Base-by-base conservation (phyloP, 2,888 invertebrate genomes). In the Aproaerema taeniolella region DNA sequence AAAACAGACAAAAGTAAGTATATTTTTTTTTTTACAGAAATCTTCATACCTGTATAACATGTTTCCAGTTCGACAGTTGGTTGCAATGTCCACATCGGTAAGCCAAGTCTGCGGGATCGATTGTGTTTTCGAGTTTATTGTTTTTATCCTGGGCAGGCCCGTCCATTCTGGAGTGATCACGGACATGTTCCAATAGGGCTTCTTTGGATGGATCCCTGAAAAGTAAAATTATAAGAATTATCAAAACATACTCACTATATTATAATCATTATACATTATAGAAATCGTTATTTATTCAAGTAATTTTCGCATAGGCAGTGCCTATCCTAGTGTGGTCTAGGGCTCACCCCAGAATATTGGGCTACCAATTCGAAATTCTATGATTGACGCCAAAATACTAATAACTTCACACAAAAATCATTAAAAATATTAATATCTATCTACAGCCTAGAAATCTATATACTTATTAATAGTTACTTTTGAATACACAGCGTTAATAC, bases 11-110 rank as follows among this genome's bases (percentile, higher is more conserved):
- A n/a, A n/a, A n/a, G n/a, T n/a, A n/a, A n/a, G n/a, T n/a, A n/a
- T n/a, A n/a, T n/a, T n/a, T n/a, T n/a, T n/a, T n/a, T n/a, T n/a
- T n/a, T n/a, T n/a, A n/a, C n/a, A n/a, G n/a, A n/a, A n/a, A n/a
- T n/a, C n/a, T 38, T 71, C 64, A 74, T 89, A 93, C 93, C 92
- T 93, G 93, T 85, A 93, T 93, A 68, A 93, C 93, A 88, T 93
- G 93, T 89, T 93, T 93, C 93, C 93, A 93, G 86, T 93, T 93
- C 56, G 93, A 93, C 68, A 92, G 88, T 87, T 93, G 93, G 81
- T 92, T 91, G 86, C 93, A 93, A 83, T 93, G 93, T 57, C 93
- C 93, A 83, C 93, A 93, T 67, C 92, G 91, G 69, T 90, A 90
- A 46, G 85, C 83, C 38, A 86, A 55, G 47, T 85, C 85, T 1